Conservation (phyloP, 1,140 invertebrate genomes). For the Drosophila mauritiana region DNA sequence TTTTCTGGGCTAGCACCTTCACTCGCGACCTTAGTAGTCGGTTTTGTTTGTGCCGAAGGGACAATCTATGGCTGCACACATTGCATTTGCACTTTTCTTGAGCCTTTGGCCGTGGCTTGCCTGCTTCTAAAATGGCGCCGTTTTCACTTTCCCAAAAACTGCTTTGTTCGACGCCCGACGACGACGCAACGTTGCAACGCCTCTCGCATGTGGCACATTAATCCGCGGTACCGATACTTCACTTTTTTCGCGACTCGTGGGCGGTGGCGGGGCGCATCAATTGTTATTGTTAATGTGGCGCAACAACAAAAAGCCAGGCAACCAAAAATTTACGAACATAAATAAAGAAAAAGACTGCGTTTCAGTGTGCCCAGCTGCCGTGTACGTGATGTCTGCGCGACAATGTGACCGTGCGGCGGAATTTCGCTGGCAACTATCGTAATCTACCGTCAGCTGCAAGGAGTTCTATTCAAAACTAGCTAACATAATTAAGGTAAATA, state of each 20-base stretch:
- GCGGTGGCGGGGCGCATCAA: slow-evolving; percentile 9
- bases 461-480: too few species aligned
- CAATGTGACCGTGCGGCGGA: too few species aligned
- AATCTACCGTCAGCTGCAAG: too few species aligned
- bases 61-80: slow-evolving; percentile 41
- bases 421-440: too few species aligned
- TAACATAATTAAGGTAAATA: too few species aligned
- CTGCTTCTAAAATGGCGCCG: slow-evolving; percentile 84
- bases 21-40: slow-evolving; percentile 30
- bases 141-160: slow-evolving; percentile 74
- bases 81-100: slow-evolving; percentile 66
- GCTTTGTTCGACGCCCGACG: slow-evolving; percentile 71
- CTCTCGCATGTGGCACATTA: slow-evolving; percentile 23
- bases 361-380: not conserved
- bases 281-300: slow-evolving; percentile 53
- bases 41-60: slow-evolving; percentile 1
- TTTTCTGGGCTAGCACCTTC: slow-evolving; percentile 47
- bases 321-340: slow-evolving; percentile 76
- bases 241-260: slow-evolving; percentile 24
- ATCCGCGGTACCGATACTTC: slow-evolving; percentile 9
- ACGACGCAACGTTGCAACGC: slow-evolving; percentile 44
- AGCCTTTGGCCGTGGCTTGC: slow-evolving; percentile 66
- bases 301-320: slow-evolving; percentile 58
- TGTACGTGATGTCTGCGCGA: too few species aligned
- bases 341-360: slow-evolving; percentile 72